These are phyloP conservation scores for Thrips palmi DNA, from an alignment of 1,140 invertebrate genomes.

Conservation along the genomic window DNA sequence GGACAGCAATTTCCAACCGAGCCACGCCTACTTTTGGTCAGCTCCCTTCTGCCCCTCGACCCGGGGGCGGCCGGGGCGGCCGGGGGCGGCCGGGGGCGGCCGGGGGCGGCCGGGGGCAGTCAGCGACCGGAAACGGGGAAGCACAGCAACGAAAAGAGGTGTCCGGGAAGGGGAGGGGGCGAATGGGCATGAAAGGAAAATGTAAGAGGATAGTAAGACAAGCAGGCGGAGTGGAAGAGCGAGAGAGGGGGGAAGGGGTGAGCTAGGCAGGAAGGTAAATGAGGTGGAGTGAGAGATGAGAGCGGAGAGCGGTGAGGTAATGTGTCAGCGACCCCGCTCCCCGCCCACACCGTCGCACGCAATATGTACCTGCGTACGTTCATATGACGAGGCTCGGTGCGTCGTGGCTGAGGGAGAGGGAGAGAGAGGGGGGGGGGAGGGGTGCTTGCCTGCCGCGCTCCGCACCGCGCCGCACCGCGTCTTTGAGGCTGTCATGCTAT, in stretches of 20 bases:
- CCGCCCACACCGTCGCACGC: conserved; percentile 4
- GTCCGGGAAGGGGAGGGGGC: conserved; percentile 8
- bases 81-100: too few species aligned
- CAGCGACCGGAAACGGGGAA: conserved; percentile 3
- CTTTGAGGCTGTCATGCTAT: too few species aligned
- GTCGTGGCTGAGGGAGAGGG: conserved; percentile 2
- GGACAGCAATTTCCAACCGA: too few species aligned
- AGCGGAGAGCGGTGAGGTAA: conserved; percentile 16
- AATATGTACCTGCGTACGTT: background rate
- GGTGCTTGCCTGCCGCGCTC: conserved; percentile 5
- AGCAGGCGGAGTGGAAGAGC: conserved; percentile 3
- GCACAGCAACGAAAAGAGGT: conserved; percentile 13
- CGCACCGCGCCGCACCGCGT: too few species aligned
- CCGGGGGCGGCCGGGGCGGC: too few species aligned
- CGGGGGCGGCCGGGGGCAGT: too few species aligned
- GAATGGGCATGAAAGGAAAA: conserved; percentile 6
- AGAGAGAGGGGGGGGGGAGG: conserved; percentile 1
- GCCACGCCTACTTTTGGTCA: too few species aligned
- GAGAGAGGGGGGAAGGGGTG: conserved; percentile 1
- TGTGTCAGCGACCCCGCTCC: background rate
- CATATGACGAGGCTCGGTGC: background rate
- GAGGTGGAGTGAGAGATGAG: conserved; percentile 15
- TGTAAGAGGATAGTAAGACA: conserved; percentile 3
- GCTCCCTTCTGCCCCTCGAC: too few species aligned
- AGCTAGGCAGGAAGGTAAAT: conserved; percentile 4